Conservation (phyloP, 64 coral and sea anemone genomes). For the Exaiptasia diaphana region DNA sequence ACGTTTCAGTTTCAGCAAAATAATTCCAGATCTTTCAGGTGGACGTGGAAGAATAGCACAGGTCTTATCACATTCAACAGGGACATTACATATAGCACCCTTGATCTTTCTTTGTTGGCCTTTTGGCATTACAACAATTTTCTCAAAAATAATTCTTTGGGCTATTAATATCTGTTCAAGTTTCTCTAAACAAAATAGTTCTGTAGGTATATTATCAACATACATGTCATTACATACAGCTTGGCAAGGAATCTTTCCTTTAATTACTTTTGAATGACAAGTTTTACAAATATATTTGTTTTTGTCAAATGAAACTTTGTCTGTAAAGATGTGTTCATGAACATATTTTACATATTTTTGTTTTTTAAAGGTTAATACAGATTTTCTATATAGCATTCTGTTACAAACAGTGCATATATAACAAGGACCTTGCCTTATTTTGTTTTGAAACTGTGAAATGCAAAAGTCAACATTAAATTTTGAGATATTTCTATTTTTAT, state of each 20-base stretch:
- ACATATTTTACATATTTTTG: background rate
- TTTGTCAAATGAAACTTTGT: background rate
- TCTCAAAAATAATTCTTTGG: conserved; percentile 9
- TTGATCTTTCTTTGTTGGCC: conserved; percentile 10
- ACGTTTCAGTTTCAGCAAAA: conserved; percentile 65
- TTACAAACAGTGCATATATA: conserved; percentile 43
- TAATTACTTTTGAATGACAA: background rate
- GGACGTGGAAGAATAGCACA: conserved; percentile 6
- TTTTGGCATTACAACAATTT: conserved; percentile 11
- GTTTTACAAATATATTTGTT: conserved; percentile 26
- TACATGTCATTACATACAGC: background rate
- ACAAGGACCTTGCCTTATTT: background rate
- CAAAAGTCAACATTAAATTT: background rate
- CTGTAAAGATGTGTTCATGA: background rate
- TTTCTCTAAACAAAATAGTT: background rate
- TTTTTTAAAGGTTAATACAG: background rate
- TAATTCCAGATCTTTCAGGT: conserved; percentile 18
- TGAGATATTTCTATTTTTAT: background rate
- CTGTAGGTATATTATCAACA: background rate
- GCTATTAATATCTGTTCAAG: conserved; percentile 11
- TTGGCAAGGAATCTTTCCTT: background rate
- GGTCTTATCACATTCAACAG: conserved; percentile 16
- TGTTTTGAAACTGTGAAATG: background rate
- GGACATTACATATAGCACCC: conserved; percentile 28
- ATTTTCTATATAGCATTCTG: conserved; percentile 17